Evolutionary conservation across 92 coral and sea anemone species (phyloP).

Genomic region (Zoanthus gigantus): DNA sequence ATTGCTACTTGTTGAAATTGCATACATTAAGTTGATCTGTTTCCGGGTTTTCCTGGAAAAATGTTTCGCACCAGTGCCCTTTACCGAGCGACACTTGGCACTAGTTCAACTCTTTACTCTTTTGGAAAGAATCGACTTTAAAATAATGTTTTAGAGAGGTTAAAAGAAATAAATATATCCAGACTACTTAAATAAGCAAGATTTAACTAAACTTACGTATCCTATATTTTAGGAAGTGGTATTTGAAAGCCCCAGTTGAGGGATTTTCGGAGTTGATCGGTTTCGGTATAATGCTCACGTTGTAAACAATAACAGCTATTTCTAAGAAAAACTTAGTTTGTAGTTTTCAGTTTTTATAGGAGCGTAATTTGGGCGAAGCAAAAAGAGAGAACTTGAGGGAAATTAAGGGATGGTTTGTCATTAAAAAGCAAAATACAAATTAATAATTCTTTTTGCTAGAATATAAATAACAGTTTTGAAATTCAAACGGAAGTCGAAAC

Average conservation of each 20-base stretch:
- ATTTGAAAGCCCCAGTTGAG: not conserved
- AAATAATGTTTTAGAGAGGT: not conserved
- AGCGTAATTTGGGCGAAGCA: not conserved
- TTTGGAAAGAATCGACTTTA: not conserved
- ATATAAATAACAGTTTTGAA: not conserved
- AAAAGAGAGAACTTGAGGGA: not conserved
- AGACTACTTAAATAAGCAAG: not conserved
- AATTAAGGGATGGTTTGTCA: not conserved
- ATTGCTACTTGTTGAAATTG: conserved; percentile 18
- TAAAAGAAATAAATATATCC: not conserved
- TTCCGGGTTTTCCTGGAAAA: conserved; percentile 58
- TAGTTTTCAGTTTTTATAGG: not conserved
- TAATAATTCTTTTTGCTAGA: not conserved
- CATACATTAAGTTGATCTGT: conserved; percentile 9
- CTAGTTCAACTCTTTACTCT: not conserved
- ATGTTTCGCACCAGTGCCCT: conserved; percentile 38
- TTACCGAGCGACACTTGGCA: conserved; percentile 31
- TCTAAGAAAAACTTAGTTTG: conserved; percentile 23
- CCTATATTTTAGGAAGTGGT: not conserved
- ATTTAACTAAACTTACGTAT: not conserved
- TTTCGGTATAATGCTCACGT: not conserved
- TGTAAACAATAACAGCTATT: conserved; percentile 15
- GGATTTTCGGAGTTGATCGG: conserved; percentile 20
- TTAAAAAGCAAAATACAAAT: conserved; percentile 11
- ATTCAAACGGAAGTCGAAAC: conserved; percentile 30